These are phyloP conservation scores for Regulus satrapa DNA, from an alignment of 2,113 vertebrate species.

Conservation along the genomic window DNA sequence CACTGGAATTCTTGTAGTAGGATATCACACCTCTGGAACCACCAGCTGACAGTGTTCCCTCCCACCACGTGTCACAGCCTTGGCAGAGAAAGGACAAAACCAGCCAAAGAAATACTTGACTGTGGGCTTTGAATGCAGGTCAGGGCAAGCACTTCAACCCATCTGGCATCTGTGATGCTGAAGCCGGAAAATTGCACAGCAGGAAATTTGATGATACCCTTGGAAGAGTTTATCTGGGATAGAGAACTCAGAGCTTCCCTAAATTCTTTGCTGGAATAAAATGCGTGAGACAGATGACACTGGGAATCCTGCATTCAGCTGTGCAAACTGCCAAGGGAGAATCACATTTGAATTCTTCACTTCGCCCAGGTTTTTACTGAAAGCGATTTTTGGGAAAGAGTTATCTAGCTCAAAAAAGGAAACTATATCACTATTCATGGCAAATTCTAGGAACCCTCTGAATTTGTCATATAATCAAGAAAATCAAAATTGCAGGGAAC, in stretches of 20 bases:
- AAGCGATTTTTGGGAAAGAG: not conserved
- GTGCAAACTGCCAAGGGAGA: not conserved
- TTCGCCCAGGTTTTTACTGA: not conserved
- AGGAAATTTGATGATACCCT: not conserved
- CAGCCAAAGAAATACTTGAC: not conserved
- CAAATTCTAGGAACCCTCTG: not conserved
- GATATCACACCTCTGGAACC: conserved; percentile 37
- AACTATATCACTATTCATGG: not conserved
- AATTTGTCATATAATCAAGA: not conserved
- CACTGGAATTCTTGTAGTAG: conserved; percentile 10
- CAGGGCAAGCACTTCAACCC: not conserved
- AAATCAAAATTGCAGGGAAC: not conserved
- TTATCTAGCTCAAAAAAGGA: not conserved
- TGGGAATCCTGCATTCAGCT: not conserved
- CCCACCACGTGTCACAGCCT: not conserved
- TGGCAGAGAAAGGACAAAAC: not conserved
- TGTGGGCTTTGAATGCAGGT: not conserved
- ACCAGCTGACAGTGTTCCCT: not conserved
- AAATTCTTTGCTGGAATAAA: not conserved
- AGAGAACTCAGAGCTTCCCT: not conserved
- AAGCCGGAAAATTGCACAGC: not conserved
- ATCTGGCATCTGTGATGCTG: not conserved
- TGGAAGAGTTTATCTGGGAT: not conserved
- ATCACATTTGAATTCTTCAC: not conserved
- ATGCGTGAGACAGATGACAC: not conserved